These are phyloP conservation scores for Hermodice carunculata DNA, from an alignment of 2,888 invertebrate species.

Conservation along the genomic window DNA sequence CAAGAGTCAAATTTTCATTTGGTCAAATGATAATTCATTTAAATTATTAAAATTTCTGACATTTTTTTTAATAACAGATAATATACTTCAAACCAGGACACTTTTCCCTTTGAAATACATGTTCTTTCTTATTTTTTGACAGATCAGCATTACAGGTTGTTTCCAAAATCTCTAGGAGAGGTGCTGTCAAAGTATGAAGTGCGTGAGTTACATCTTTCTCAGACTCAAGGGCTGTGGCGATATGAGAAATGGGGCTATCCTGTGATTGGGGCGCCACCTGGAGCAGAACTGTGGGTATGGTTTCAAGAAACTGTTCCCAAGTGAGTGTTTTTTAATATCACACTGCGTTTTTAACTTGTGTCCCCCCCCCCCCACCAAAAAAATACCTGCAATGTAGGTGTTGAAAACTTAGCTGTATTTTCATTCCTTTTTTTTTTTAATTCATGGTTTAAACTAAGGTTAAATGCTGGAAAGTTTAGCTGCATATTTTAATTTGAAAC, in stretches of 20 bases:
- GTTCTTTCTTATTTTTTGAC: slow-evolving; percentile 43
- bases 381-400: too few species aligned
- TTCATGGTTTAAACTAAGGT: too few species aligned
- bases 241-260: slow-evolving; percentile 96
- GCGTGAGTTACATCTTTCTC: slow-evolving; percentile 89
- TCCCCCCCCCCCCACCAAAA: too few species aligned
- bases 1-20: too few species aligned
- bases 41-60: too few species aligned
- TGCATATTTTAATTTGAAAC: too few species aligned
- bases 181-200: slow-evolving; percentile 86
- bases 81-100: neutral
- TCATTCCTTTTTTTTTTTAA: too few species aligned
- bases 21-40: too few species aligned
- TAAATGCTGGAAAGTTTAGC: too few species aligned
- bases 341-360: too few species aligned
- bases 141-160: slow-evolving; percentile 81
- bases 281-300: slow-evolving; percentile 96
- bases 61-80: neutral
- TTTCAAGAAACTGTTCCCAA: slow-evolving; percentile 78
- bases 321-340: slow-evolving; percentile 63
- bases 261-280: slow-evolving; percentile 88
- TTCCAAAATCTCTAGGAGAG: slow-evolving; percentile 91
- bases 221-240: slow-evolving; percentile 95
- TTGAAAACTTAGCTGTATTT: too few species aligned
- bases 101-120: neutral